A percentile compares a stretch with the other conserved stretches of the same genome.
These are phyloP conservation scores for Aethes cnicana DNA, from an alignment of 2,888 invertebrate genomes.

Conservation along the genomic window DNA sequence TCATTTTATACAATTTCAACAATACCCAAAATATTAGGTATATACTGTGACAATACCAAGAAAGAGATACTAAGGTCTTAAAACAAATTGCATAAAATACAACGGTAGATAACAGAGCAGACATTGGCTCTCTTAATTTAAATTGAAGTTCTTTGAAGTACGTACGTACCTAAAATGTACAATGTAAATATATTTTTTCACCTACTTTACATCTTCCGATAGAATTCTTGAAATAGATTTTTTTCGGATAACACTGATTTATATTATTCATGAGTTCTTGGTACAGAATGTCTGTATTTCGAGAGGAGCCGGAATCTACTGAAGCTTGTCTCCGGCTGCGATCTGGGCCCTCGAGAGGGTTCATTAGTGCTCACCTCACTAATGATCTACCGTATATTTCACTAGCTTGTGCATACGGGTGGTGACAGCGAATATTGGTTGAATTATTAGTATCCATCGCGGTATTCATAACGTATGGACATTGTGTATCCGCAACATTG, in stretches of 20 bases:
- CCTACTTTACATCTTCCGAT: neutral
- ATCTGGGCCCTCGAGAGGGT: constrained; percentile 59
- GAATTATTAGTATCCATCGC: neutral
- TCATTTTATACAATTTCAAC: too few species aligned
- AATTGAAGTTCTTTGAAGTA: too few species aligned
- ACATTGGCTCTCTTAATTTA: neutral
- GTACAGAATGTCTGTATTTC: constrained; percentile 47
- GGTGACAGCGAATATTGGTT: constrained; percentile 5
- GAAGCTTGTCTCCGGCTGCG: constrained; percentile 50
- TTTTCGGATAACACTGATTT: constrained; percentile 2
- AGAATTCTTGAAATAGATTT: neutral
- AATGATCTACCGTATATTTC: constrained; percentile 54
- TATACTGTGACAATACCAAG: too few species aligned
- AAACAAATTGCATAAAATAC: too few species aligned
- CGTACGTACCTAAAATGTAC: too few species aligned
- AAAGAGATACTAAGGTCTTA: too few species aligned
- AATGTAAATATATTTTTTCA: too few species aligned
- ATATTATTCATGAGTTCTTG: constrained; percentile 39
- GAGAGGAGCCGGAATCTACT: constrained; percentile 45
- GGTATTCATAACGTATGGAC: too few species aligned
- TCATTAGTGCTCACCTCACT: constrained; percentile 73
- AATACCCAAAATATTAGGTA: too few species aligned
- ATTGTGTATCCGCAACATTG: neutral
- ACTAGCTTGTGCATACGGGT: neutral
- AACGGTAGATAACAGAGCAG: too few species aligned